Evolutionary conservation across 2,888 invertebrate species (phyloP).

Genomic region (Scaptomyza flava): DNA sequence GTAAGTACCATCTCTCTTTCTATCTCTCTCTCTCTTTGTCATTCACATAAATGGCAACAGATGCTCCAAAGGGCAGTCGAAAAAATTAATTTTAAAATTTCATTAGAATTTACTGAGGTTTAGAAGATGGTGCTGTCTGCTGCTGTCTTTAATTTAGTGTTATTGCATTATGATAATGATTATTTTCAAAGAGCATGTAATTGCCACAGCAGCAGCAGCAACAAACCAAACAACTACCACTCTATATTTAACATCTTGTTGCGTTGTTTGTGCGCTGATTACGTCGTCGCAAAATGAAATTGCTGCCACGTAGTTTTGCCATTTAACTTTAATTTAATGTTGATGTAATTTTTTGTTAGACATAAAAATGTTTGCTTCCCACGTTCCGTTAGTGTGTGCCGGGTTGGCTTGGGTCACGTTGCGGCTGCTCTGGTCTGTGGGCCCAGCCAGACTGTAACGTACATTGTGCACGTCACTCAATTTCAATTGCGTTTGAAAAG

Average conservation of each 20-base stretch:
- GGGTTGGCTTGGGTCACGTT: conserved; percentile 67
- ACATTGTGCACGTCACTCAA: conserved; percentile 51
- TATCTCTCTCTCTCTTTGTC: not conserved
- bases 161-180: conserved; percentile 75
- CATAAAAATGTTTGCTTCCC: conserved; percentile 59
- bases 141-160: conserved; percentile 64
- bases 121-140: conserved; percentile 4
- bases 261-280: conserved; percentile 56
- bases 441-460: conserved; percentile 4
- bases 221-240: conserved; percentile 6
- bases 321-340: conserved; percentile 81
- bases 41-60: conserved; percentile 49
- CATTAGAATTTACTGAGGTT: conserved; percentile 68
- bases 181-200: conserved; percentile 74
- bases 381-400: conserved; percentile 15
- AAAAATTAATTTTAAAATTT: conserved; percentile 77
- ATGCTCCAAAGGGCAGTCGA: conserved; percentile 19
- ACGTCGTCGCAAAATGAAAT: conserved; percentile 68
- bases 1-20: conserved; percentile 86
- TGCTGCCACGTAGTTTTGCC: conserved; percentile 80
- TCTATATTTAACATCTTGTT: conserved; percentile 28
- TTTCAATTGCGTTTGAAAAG: conserved; percentile 70
- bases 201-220: conserved; percentile 48
- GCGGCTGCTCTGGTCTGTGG: conserved; percentile 45
- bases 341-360: conserved; percentile 74